Base-by-base conservation (phyloP, 2,113 vertebrate species). In the Peromyscus maniculatus region DNA sequence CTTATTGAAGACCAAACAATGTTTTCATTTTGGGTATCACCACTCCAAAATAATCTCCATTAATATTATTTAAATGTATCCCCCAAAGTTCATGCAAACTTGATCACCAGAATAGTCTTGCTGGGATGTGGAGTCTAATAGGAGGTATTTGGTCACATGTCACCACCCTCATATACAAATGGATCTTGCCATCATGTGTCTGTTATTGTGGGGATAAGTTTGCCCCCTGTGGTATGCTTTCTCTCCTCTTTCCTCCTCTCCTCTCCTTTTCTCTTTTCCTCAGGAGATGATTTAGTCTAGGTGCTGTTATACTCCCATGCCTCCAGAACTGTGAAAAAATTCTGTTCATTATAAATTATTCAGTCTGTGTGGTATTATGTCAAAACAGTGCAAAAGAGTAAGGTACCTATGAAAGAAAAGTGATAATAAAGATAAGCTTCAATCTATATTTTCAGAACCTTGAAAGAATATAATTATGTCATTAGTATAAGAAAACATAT, bases 401-500 rank as follows among this genome's bases (percentile, higher is more conserved):
- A 82, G 36, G 28, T 1, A 74, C 0, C 1, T n/a, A 43, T 49
- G 55, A 96, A 95, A 12, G 8, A 86, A 24, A 67, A 57, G 0
- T 93, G 5, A 46, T 67, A 64, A 89, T 52, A 91, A 91, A 75
- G 75, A 64, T 88, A 87, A 79, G 55, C 19, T 80, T 80, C 26
- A 90, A 39, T 49, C 31, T 62, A 4, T 88, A 69, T 83, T 90
- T 91, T n/a, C 92, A 69, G 52, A 86, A n/a, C 26, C 33, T 74
- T 39, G 21, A 6, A 91, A 86, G 67, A 82, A 24, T 92, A 46
- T 57, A 82, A 21, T 15, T 93, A 31, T 64, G 22, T 71, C 16
- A 87, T 79, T 89, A 92, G 8, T 79, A 26, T 87, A 87, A 80
- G 66, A 94, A 72, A 94, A 94, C 86, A 64, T 69, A 84, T 74